Percentiles rank a stretch among this genome's conserved stretches.
Conservation (phyloP, 2,113 vertebrate species). For the Epinephelus cyanopodus region DNA sequence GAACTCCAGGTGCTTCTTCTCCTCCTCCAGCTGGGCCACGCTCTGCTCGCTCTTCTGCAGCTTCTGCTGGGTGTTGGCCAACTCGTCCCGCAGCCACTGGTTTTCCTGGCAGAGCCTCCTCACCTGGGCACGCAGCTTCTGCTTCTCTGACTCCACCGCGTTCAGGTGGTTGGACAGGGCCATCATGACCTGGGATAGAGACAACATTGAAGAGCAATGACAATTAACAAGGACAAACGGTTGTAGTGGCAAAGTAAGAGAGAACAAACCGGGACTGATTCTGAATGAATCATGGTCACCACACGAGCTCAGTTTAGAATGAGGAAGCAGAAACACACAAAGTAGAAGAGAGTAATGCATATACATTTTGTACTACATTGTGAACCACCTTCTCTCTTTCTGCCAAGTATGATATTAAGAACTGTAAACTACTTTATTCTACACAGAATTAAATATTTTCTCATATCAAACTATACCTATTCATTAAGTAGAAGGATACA, state of each 20-base stretch:
- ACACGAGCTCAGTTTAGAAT: conserved; percentile 64
- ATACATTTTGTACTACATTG: neutral
- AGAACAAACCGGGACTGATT: conserved; percentile 18
- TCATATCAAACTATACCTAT: neutral
- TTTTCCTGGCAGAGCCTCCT: conserved; percentile 97
- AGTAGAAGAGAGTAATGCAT: neutral
- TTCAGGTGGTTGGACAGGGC: conserved; percentile 96
- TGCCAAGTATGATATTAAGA: neutral
- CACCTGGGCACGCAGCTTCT: conserved; percentile 97
- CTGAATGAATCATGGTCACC: conserved; percentile 68
- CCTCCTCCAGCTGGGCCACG: conserved; percentile 97
- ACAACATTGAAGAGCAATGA: neutral
- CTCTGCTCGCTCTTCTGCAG: conserved; percentile 97
- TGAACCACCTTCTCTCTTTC: neutral
- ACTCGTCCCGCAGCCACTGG: conserved; percentile 97
- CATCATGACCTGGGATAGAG: conserved; percentile 94
- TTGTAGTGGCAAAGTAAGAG: neutral
- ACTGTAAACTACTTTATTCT: neutral
- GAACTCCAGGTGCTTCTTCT: conserved; percentile 98
- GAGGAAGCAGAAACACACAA: conserved; percentile 38
- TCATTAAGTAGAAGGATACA: neutral
- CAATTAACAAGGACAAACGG: conserved; percentile 5
- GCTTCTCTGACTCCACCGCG: conserved; percentile 98
- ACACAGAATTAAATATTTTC: neutral
- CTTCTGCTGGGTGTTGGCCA: conserved; percentile 98